Evolutionary conservation across 2,888 invertebrate species (phyloP).

Genomic region (Chymomyza caudatula): DNA sequence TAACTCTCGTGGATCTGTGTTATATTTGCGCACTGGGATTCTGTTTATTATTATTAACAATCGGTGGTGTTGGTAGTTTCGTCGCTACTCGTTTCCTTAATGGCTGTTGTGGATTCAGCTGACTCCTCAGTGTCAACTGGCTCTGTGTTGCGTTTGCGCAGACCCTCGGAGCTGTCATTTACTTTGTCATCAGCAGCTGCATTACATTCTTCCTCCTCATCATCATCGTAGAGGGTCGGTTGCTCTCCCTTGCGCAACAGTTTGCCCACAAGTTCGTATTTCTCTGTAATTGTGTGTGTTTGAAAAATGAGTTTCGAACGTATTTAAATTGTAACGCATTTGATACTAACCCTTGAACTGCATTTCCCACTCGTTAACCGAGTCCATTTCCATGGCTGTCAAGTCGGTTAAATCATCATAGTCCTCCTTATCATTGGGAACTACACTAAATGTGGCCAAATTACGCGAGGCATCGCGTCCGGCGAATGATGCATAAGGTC

Average conservation of each 20-base stretch:
- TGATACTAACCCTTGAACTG: constrained; percentile 90
- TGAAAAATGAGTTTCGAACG: not conserved
- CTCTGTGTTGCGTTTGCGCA: not conserved
- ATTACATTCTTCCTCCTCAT: constrained; percentile 80
- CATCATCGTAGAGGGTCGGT: constrained; percentile 93
- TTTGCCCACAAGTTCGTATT: constrained; percentile 94
- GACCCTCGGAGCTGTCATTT: not conserved
- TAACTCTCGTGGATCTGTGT: no score
- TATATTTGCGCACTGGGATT: not conserved
- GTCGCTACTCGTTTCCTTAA: not conserved
- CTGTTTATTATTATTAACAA: not conserved
- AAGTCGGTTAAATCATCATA: constrained; percentile 98
- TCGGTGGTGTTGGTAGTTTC: not conserved
- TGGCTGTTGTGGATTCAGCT: not conserved
- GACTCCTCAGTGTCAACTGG: not conserved
- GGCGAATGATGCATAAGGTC: constrained; percentile 95
- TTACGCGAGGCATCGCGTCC: constrained; percentile 97
- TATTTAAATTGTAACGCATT: not conserved
- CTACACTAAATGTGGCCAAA: constrained; percentile 94
- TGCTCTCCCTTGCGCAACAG: constrained; percentile 94
- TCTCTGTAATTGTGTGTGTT: constrained; percentile 82
- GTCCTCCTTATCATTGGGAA: constrained; percentile 87
- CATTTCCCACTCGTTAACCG: constrained; percentile 97
- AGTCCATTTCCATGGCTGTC: constrained; percentile 95
- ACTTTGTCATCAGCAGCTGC: constrained; percentile 34